A percentile compares a stretch with the other conserved stretches of the same genome.
Evolutionary conservation across 2,888 invertebrate genomes (phyloP).

Genomic region (Scotopteryx bipunctaria): DNA sequence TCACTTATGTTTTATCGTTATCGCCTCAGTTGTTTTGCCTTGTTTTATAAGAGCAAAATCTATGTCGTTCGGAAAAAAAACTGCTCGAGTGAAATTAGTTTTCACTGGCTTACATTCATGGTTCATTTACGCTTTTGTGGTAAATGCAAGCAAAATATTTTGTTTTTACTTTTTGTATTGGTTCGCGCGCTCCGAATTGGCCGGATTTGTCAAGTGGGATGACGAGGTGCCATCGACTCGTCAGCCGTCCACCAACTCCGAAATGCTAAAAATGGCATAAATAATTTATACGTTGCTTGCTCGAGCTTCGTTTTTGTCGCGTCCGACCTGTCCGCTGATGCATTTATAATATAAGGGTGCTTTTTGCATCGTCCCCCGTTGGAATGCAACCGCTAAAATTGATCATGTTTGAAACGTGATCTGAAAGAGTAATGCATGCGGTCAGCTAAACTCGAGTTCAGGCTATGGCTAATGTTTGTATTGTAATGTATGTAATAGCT

Average conservation of each 20-base stretch:
- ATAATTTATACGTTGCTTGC: constrained; percentile 80
- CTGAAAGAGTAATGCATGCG: constrained; percentile 67
- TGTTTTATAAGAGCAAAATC: background rate
- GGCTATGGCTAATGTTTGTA: constrained; percentile 43
- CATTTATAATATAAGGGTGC: constrained; percentile 84
- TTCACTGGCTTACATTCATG: too few species aligned
- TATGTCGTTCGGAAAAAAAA: background rate
- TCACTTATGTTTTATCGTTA: constrained; percentile 25
- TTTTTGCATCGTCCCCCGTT: constrained; percentile 75
- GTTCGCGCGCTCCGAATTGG: constrained; percentile 28
- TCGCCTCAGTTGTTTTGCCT: constrained; percentile 1
- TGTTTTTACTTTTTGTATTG: too few species aligned
- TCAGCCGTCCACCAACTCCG: constrained; percentile 65
- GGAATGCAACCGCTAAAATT: constrained; percentile 83
- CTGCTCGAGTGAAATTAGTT: too few species aligned
- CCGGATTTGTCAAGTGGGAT: constrained; percentile 41
- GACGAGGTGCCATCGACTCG: constrained; percentile 46
- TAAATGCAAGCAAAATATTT: too few species aligned
- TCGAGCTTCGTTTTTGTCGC: constrained; percentile 76
- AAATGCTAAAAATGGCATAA: constrained; percentile 83
- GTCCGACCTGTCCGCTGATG: constrained; percentile 81
- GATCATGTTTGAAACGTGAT: constrained; percentile 82
- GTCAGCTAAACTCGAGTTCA: constrained; percentile 38
- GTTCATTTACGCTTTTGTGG: too few species aligned
- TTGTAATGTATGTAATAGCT: constrained; percentile 27